Conservation (phyloP, 2,797 vertebrate genomes). For the Menidia menidia region DNA sequence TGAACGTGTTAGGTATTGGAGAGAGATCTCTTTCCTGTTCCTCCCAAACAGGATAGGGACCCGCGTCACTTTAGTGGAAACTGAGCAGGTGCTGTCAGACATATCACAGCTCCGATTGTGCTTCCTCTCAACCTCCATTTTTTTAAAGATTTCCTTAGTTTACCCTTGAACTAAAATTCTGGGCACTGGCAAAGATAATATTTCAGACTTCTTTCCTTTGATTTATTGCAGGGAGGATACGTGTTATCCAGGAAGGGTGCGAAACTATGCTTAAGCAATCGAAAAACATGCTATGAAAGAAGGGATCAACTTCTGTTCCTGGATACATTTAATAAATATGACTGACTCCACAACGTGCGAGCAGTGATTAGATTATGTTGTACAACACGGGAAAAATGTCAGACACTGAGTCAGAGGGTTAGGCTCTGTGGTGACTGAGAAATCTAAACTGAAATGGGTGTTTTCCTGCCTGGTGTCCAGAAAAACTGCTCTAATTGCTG, state of each 20-base stretch:
- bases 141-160: neutral
- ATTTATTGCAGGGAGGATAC: neutral
- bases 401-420: too few species aligned
- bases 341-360: neutral
- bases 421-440: neutral
- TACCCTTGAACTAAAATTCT: neutral
- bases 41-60: conserved; percentile 30
- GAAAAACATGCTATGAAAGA: conserved; percentile 33
- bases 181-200: neutral
- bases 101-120: neutral
- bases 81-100: conserved; percentile 4
- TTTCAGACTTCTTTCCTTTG: neutral
- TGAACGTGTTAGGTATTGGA: neutral
- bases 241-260: conserved; percentile 7
- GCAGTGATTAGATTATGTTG: too few species aligned
- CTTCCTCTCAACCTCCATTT: neutral
- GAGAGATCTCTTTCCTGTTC: conserved; percentile 7
- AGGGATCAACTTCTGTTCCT: neutral
- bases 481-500: neutral
- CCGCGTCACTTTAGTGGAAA: conserved; percentile 7
- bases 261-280: neutral
- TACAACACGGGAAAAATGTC: neutral
- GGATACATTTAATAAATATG: neutral
- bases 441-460: neutral
- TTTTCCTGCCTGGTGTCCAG: neutral